Evolutionary conservation across 2,113 vertebrate genomes (phyloP), one percentile per base, ranked within the genome.

Genomic region (Rhipidura dahli): DNA sequence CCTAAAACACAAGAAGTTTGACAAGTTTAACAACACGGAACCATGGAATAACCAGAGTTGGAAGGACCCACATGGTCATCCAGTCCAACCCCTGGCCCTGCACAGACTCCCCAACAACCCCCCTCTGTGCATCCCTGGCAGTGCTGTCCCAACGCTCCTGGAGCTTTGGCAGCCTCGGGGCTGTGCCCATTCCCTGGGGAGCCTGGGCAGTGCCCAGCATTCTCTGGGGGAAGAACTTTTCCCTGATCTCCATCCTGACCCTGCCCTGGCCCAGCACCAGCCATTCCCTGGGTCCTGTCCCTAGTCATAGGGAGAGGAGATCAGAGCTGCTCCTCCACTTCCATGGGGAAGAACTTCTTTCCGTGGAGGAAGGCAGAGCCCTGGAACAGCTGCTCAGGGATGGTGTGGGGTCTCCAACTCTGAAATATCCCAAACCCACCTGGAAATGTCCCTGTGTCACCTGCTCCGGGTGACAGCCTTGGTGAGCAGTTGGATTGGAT

Each of bases 71-170:
- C 11, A 24, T 4, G 44, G 14, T 28, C 51, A 73, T 14, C 7
- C 10, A 51, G 21, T 22, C 11, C 53, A 77, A 2, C 37, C 3
- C 12, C 45, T 24, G n/a, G 0, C 7, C 15, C 21, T 57, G 44
- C 10, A 1, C 27, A 39, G 51, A n/a, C 60, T 42, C 33, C 28
- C 27, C 37, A 39, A 3, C 45, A 60, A 31, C 26, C 53, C 39
- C 69, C 33, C 1, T 39, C 69, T 81, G 44, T 3, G 45, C 53
- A 44, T 44, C 50, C 27, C 44, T 28, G 17, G 1, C 0, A 61
- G 23, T 0, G 0, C 0, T 63, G 35, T 5, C 20, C 57, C 35
- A 64, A 56, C 0, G 0, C 35, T 42, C 35, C 85, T 80, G 31
- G 33, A 66, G 44, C 51, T 73, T 60, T 45, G 68, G 37, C 51